phyloP scores from a whole-genome alignment of 2,888 invertebrate genomes.

The Oscheius onirici region DNA sequence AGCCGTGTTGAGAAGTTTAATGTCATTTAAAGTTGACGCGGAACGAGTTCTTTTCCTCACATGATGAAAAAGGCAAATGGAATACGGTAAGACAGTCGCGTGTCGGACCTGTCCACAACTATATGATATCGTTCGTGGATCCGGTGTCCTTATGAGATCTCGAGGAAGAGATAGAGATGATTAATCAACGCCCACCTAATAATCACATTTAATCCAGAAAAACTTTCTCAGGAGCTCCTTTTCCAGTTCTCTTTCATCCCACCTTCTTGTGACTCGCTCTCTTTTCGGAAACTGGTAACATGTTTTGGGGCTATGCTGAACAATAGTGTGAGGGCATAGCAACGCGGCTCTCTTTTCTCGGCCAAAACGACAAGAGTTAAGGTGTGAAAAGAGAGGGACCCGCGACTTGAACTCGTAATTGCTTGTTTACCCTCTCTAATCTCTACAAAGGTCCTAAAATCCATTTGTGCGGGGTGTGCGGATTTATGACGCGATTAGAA shows the following conservation, averaged over 20 bases:
- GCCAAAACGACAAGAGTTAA: too few species aligned
- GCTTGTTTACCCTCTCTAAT: too few species aligned
- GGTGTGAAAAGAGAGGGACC: too few species aligned
- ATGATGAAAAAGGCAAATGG: background rate
- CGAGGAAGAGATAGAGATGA: background rate
- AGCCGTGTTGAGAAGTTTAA: background rate
- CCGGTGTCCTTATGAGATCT: too few species aligned
- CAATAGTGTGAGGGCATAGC: too few species aligned
- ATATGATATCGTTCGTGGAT: conserved; percentile 15
- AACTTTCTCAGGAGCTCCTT: background rate
- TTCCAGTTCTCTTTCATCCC: background rate
- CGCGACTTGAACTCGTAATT: too few species aligned
- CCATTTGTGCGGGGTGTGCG: background rate
- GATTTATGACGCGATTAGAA: conserved; percentile 29
- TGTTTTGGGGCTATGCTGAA: too few species aligned
- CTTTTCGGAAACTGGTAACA: too few species aligned
- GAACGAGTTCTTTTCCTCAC: too few species aligned
- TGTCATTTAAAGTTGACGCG: background rate
- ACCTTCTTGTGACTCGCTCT: background rate
- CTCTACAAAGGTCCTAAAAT: too few species aligned
- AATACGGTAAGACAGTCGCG: background rate
- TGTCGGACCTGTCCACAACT: background rate
- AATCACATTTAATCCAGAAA: too few species aligned
- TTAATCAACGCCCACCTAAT: background rate
- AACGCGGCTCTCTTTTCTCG: too few species aligned